Percentiles rank a stretch among this genome's conserved stretches.
Conservation (phyloP, 2,113 vertebrate species). For the Vidua chalybeata region DNA sequence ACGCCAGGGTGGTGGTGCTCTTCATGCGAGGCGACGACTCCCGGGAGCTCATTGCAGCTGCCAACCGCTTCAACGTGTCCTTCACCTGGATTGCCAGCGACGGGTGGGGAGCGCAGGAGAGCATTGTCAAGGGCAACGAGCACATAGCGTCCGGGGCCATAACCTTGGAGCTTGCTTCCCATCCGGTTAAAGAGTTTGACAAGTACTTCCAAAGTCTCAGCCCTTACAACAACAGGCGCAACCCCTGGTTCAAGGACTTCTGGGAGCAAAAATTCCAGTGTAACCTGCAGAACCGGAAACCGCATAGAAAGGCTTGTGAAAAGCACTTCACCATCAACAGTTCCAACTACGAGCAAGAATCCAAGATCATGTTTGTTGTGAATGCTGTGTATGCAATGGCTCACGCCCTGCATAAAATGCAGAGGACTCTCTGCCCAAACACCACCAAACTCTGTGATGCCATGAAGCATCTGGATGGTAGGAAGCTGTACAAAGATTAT, state of each 20-base stretch:
- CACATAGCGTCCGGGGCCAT: slow-evolving; percentile 91
- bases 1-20: slow-evolving; percentile 90
- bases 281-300: slow-evolving; percentile 75
- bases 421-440: slow-evolving; percentile 90
- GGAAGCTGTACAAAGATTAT: slow-evolving; percentile 92
- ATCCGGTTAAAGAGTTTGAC: slow-evolving; percentile 89
- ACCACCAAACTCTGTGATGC: slow-evolving; percentile 92
- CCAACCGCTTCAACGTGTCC: slow-evolving; percentile 89
- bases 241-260: slow-evolving; percentile 97
- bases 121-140: slow-evolving; percentile 94
- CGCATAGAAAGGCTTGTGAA: slow-evolving; percentile 79
- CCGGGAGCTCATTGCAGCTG: slow-evolving; percentile 90
- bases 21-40: slow-evolving; percentile 95
- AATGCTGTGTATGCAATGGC: slow-evolving; percentile 98
- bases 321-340: slow-evolving; percentile 86
- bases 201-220: slow-evolving; percentile 90
- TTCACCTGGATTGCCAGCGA: slow-evolving; percentile 98
- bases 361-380: slow-evolving; percentile 99
- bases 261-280: slow-evolving; percentile 99
- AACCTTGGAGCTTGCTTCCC: slow-evolving; percentile 93
- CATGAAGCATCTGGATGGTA: slow-evolving; percentile 93
- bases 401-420: slow-evolving; percentile 92
- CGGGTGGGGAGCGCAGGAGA: slow-evolving; percentile 97
- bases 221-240: slow-evolving; percentile 87
- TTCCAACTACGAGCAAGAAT: slow-evolving; percentile 93